Conservation (phyloP, 2,797 vertebrate genomes). For the Triplophysa yarkandensis region DNA sequence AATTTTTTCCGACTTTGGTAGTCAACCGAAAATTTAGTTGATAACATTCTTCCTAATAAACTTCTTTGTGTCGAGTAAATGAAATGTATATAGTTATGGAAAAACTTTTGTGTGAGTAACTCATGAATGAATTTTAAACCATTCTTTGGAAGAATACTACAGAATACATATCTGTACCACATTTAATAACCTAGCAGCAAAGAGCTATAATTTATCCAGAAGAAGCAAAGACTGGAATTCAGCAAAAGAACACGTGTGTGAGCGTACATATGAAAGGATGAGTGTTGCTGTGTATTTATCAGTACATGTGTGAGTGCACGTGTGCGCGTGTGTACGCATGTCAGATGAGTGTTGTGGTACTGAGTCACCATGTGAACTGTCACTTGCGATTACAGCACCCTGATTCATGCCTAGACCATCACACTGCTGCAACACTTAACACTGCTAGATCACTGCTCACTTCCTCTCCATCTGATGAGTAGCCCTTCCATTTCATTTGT, state of each 20-base stretch:
- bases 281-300: constrained; percentile 31
- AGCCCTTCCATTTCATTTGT: background rate
- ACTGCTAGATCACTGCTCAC: constrained; percentile 30
- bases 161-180: background rate
- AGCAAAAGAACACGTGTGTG: background rate
- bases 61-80: too few relatives aligned
- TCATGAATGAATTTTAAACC: too few relatives aligned
- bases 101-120: too few relatives aligned
- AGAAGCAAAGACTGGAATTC: background rate
- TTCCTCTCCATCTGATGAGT: background rate
- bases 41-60: too few relatives aligned
- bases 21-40: too few relatives aligned
- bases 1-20: too few relatives aligned
- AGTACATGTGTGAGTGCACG: constrained; percentile 19
- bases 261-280: constrained; percentile 13
- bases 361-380: constrained; percentile 57
- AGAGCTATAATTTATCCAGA: constrained; percentile 7
- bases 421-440: constrained; percentile 39
- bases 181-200: background rate
- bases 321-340: background rate
- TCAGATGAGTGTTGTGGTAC: constrained; percentile 26
- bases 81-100: too few relatives aligned
- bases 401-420: constrained; percentile 51
- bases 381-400: constrained; percentile 49
- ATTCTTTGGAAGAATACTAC: background rate